Evolutionary conservation across 2,113 vertebrate genomes (phyloP).

Genomic region (Cyanocitta stelleri): DNA sequence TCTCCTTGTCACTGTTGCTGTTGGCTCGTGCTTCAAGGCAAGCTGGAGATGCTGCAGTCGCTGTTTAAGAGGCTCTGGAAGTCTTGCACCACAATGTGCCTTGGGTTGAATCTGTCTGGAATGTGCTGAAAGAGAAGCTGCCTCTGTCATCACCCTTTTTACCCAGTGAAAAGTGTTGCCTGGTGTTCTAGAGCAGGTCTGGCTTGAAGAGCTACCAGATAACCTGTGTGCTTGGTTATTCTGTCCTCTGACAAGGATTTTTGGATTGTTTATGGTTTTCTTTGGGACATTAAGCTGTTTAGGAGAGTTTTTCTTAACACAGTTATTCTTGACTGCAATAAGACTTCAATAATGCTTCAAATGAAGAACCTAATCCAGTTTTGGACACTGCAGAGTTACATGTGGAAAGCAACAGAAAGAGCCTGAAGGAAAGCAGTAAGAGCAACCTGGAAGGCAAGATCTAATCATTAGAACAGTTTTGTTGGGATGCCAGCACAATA

Average conservation of each 20-base stretch:
- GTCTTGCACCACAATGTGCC: not conserved
- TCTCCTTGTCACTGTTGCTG: not conserved
- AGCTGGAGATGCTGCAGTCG: not conserved
- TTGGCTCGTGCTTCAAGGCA: not conserved
- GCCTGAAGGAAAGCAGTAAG: not conserved
- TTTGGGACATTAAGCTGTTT: not conserved
- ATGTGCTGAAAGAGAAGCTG: not conserved
- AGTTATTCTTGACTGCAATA: not conserved
- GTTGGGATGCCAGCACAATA: not conserved
- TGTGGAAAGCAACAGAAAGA: not conserved
- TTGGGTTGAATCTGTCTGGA: not conserved
- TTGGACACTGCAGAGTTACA: not conserved
- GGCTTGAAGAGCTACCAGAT: not conserved
- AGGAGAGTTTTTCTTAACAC: not conserved
- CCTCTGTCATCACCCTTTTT: not conserved
- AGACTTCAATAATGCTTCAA: not conserved
- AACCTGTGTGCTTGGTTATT: not conserved
- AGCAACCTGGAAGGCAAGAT: not conserved
- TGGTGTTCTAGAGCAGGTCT: not conserved
- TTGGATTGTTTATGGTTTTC: not conserved
- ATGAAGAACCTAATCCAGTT: not conserved
- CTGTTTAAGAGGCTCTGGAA: not conserved
- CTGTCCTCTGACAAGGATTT: not conserved
- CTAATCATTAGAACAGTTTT: not conserved
- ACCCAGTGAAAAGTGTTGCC: not conserved